Evolutionary conservation across 2,888 invertebrate species (phyloP).

Genomic region (Aphelenchoides bicaudatus): DNA sequence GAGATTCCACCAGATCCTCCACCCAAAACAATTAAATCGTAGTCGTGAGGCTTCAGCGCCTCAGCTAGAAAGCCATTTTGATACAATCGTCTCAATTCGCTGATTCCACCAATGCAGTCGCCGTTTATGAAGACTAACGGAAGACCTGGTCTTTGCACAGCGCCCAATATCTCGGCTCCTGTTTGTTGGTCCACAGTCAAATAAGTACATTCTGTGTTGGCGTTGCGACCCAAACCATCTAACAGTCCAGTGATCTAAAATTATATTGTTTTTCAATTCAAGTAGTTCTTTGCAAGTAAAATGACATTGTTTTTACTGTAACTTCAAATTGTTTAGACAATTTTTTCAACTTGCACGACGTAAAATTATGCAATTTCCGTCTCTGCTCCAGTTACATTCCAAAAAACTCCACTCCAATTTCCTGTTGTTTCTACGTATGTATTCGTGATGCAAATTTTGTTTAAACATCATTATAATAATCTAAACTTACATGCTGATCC

Average conservation of each 20-base stretch:
- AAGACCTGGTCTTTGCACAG: conserved; percentile 23
- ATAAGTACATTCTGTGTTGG: conserved; percentile 17
- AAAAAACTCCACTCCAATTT: no score
- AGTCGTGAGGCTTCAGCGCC: conserved; percentile 66
- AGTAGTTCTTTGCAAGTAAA: no score
- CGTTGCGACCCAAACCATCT: conserved; percentile 16
- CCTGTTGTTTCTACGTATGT: no score
- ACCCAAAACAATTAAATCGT: conserved; percentile 88
- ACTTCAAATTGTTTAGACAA: no score
- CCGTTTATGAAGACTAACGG: conserved; percentile 50
- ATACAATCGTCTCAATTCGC: conserved; percentile 38
- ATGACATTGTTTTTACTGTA: no score
- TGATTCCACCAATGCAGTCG: conserved; percentile 50
- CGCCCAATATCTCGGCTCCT: conserved; percentile 25
- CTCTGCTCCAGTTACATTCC: no score
- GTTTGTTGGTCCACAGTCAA: conserved; percentile 25
- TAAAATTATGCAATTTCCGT: no score
- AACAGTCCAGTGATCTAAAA: conserved; percentile 9
- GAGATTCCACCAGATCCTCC: conserved; percentile 94
- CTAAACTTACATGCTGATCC: conserved; percentile 22
- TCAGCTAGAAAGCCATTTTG: conserved; percentile 39
- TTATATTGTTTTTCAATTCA: no score
- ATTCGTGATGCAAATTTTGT: no score
- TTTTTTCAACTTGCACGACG: no score
- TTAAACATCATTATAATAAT: background rate